Percentiles rank a stretch among this genome's conserved stretches.
phyloP scores from a whole-genome alignment of 2,797 vertebrate genomes.

The Phrynocephalus forsythii region DNA sequence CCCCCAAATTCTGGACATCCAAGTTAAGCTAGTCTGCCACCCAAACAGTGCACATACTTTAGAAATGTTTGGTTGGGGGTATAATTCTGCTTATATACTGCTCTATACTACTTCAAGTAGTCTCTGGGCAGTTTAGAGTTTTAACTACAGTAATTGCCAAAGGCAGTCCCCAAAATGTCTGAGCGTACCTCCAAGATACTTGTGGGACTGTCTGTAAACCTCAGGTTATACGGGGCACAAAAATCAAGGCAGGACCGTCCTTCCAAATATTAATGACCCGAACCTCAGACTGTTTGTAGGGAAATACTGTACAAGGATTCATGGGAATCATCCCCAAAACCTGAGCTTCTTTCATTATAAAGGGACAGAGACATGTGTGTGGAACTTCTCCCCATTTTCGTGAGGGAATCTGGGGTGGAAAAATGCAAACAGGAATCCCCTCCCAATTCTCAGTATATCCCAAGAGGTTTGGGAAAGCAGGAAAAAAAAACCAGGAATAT shows the following conservation, averaged over 20 bases:
- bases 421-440: background rate
- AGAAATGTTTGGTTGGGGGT: background rate
- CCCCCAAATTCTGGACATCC: background rate
- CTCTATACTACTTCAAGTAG: no score
- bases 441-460: background rate
- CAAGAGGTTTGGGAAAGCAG: background rate
- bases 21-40: conserved; percentile 12
- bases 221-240: background rate
- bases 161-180: background rate
- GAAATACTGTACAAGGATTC: background rate
- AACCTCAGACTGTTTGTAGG: background rate
- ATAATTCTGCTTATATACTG: background rate
- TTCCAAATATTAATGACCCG: background rate
- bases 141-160: no score
- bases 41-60: background rate
- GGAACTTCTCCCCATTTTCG: conserved; percentile 2
- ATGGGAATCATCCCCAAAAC: background rate
- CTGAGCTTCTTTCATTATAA: background rate
- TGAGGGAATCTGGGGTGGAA: background rate
- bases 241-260: background rate
- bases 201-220: background rate
- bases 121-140: no score
- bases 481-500: background rate
- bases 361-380: background rate
- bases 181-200: background rate